Evolutionary conservation across 2,797 vertebrate species (phyloP), one percentile per base, ranked within the genome.

Genomic region (Eupleurogrammus muticus): DNA sequence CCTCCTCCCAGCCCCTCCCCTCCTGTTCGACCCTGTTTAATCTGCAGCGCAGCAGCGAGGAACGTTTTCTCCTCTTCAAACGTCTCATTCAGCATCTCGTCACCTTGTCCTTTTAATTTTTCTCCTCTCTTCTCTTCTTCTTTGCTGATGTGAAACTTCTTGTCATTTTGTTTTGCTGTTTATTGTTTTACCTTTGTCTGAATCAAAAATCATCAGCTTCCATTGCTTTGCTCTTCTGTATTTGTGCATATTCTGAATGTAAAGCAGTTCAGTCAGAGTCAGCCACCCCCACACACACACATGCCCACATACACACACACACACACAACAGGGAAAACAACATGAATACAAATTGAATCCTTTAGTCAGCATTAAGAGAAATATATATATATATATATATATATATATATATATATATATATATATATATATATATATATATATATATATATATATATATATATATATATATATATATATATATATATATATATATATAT

Each of bases 61-160:
- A 88, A 90, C 83, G 83, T n/a, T 73, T 47, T 73, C 82, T 85
- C 59, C 50, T 90, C 88, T 86, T 90, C 88, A 90, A 89, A 85
- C 86, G 80, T 78, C 68, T 49, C 57, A 32, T 82, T 85, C 73
- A 51, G 84, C 36, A 57, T 73, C 75, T 54, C 52, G 34, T 86
- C 84, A 88, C 83, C 73, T 83, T 80, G 82, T 87, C 79, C 83
- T 78, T 81, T 86, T 83, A 56, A 72, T 82, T 83, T 81, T 79
- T 73, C 47, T 50, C 14, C 55, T 79, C 66, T 46, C 70, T 73
- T 79, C 71, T 62, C 65, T 9, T 34, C 79, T 77, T 6, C 16
- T 68, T 60, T 44, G 44, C 0, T 72, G 77, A 85, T 81, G 73
- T 63, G 68, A 84, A 63, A 65, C 54, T 76, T 36, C 57, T 76